phyloP scores from a whole-genome alignment of 2,113 vertebrate species.

The Cercopithecus mona region DNA sequence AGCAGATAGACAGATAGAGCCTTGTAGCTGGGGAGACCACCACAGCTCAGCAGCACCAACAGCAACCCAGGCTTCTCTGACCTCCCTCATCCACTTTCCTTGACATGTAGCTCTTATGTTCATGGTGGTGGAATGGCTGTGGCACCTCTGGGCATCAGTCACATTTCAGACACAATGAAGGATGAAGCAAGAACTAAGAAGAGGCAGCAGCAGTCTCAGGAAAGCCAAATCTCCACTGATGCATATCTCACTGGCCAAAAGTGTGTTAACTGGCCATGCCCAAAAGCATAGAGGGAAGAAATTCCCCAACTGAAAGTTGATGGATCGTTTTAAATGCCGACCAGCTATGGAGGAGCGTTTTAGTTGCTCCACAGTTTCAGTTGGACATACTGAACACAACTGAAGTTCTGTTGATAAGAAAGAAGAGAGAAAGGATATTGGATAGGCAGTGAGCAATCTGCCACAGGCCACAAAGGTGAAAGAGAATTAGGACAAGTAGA shows the following conservation, averaged over 20 bases:
- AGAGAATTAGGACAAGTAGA: neutral
- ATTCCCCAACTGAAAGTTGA: neutral
- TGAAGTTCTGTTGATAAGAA: neutral
- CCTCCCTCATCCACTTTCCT: too few species aligned
- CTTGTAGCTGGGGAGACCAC: neutral
- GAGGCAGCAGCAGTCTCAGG: neutral
- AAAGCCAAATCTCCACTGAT: neutral
- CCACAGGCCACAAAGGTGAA: neutral
- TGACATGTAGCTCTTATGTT: neutral
- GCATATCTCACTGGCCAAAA: neutral
- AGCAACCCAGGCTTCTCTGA: neutral
- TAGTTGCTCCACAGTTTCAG: neutral
- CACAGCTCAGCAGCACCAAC: neutral
- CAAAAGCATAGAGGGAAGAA: neutral
- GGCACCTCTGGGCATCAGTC: neutral
- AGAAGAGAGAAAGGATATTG: neutral
- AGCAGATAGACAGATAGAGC: neutral
- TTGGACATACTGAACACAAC: neutral
- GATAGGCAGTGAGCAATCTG: neutral
- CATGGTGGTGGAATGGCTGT: neutral
- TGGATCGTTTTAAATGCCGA: neutral
- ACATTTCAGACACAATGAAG: neutral
- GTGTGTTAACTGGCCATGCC: neutral
- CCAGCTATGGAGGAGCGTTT: neutral
- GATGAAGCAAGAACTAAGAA: neutral